Percentiles rank a stretch among this genome's conserved stretches.
These are phyloP conservation scores for Nestor notabilis DNA, from an alignment of 2,113 vertebrate species.

Conservation along the genomic window DNA sequence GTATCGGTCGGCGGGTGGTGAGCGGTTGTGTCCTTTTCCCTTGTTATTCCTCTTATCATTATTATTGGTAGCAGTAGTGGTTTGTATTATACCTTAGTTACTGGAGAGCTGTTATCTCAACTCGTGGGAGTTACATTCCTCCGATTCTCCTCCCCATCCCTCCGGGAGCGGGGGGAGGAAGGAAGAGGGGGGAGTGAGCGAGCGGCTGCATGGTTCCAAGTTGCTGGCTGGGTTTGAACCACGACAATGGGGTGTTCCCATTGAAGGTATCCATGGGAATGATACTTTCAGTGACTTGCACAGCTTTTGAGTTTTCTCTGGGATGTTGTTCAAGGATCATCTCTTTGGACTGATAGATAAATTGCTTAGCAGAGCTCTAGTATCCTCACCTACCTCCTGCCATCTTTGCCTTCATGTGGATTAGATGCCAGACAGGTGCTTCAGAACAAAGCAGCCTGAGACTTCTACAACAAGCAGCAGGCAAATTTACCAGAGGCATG, in stretches of 20 bases:
- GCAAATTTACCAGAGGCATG: not conserved
- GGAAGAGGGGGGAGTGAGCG: too few relatives aligned
- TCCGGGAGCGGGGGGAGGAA: too few relatives aligned
- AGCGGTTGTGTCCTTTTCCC: too few relatives aligned
- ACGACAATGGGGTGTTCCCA: rapidly evolving
- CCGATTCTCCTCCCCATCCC: too few relatives aligned
- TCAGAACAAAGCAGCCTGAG: not conserved
- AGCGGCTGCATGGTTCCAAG: too few relatives aligned
- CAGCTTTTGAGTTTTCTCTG: not conserved
- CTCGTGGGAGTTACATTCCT: too few relatives aligned
- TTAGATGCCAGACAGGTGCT: not conserved
- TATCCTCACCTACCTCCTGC: not conserved
- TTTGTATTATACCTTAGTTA: too few relatives aligned
- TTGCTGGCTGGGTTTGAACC: too few relatives aligned
- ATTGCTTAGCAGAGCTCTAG: not conserved
- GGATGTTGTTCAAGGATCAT: not conserved
- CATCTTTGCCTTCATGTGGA: not conserved
- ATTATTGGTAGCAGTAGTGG: too few relatives aligned
- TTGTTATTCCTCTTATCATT: too few relatives aligned
- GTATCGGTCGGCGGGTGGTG: too few relatives aligned
- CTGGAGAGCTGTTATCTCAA: too few relatives aligned
- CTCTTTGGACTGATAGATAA: not conserved
- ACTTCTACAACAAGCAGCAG: not conserved
- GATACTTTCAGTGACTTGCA: not conserved
- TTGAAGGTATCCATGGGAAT: not conserved